These are phyloP conservation scores for Ciconia nigra DNA, from an alignment of 2,797 vertebrate species.

Conservation along the genomic window DNA sequence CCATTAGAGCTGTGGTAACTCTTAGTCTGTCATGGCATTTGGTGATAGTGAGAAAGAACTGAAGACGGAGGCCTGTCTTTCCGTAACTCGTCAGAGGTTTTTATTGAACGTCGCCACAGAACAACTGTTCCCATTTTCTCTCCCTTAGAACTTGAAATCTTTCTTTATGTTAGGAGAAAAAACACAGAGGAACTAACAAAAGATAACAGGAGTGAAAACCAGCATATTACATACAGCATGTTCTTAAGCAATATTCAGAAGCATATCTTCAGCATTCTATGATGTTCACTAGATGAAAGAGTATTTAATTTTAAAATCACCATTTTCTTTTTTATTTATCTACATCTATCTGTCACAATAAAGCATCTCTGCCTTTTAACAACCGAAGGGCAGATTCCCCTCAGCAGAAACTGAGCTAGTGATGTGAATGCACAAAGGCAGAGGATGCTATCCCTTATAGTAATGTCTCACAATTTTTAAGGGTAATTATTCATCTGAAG, in stretches of 20 bases:
- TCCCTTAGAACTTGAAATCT: background rate
- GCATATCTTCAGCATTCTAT: background rate
- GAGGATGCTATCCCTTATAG: background rate
- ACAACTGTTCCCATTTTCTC: background rate
- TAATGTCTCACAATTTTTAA: background rate
- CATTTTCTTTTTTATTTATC: background rate
- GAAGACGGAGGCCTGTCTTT: background rate
- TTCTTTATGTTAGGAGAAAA: background rate
- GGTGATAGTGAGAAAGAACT: background rate
- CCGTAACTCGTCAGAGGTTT: accelerated
- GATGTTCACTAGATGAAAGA: background rate
- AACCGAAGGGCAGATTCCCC: background rate
- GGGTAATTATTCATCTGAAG: background rate
- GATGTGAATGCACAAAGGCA: background rate
- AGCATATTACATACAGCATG: background rate
- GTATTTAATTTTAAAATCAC: background rate
- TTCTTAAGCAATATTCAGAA: background rate
- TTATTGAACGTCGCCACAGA: background rate
- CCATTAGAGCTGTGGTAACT: background rate
- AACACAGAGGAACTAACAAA: background rate
- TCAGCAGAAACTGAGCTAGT: background rate
- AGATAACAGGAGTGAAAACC: background rate
- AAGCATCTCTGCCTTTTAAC: background rate
- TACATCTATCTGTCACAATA: background rate
- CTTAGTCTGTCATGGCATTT: background rate